These are phyloP conservation scores for Drosophila conformis DNA, from an alignment of 2,888 invertebrate genomes.

Conservation along the genomic window DNA sequence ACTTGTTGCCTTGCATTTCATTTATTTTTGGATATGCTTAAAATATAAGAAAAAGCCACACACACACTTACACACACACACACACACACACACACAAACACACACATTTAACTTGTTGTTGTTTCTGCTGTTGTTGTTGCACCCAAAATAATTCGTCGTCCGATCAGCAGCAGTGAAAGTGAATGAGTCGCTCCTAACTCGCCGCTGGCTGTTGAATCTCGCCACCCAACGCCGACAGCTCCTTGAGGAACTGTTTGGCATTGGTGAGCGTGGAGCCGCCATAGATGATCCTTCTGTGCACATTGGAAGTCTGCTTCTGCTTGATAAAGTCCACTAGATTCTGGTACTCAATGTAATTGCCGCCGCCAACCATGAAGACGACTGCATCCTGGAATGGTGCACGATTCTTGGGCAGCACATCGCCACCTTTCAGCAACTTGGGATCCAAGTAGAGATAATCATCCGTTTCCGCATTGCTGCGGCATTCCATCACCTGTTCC, in stretches of 20 bases:
- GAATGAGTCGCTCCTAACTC: slow-evolving; percentile 78
- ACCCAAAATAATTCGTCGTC: slow-evolving; percentile 2
- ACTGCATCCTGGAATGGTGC: slow-evolving; percentile 93
- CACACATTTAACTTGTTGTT: slow-evolving; percentile 31
- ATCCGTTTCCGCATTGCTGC: slow-evolving; percentile 91
- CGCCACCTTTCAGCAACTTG: slow-evolving; percentile 92
- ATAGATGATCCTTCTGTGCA: slow-evolving; percentile 93
- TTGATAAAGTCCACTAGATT: slow-evolving; percentile 98
- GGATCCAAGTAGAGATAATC: slow-evolving; percentile 98
- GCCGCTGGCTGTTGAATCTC: slow-evolving; percentile 86
- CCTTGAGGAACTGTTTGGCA: slow-evolving; percentile 97
- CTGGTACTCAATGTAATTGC: slow-evolving; percentile 99
- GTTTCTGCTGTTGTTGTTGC: slow-evolving; percentile 12
- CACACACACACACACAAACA: slow-evolving; percentile 11
- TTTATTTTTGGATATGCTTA: slow-evolving; percentile 79
- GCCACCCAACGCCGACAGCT: slow-evolving; percentile 92
- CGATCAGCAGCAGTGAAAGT: slow-evolving; percentile 65
- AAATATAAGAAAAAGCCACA: slow-evolving; percentile 64
- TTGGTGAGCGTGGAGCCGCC: slow-evolving; percentile 97
- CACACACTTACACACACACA: slow-evolving; percentile 36
- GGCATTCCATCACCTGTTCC: slow-evolving; percentile 94
- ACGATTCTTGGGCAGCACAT: slow-evolving; percentile 88
- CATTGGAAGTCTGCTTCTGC: slow-evolving; percentile 90
- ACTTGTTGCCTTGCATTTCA: slow-evolving; percentile 69
- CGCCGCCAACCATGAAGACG: slow-evolving; percentile 96